Conservation (phyloP, 2,888 invertebrate species). For the Noctua fimbriata region DNA sequence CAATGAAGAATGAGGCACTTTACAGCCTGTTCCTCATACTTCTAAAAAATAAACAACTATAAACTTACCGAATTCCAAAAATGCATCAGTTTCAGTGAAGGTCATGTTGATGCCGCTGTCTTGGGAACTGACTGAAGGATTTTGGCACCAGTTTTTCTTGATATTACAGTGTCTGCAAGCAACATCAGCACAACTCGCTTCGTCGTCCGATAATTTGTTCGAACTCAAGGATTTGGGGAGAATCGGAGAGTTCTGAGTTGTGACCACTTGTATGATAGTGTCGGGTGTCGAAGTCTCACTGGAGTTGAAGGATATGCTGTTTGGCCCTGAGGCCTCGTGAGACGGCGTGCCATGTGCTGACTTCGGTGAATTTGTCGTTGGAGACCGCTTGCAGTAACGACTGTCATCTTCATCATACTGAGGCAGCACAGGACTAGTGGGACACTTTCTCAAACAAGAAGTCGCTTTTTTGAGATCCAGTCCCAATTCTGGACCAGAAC, state of each 20-base stretch:
- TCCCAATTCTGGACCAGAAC: conserved; percentile 86
- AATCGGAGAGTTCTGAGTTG: conserved; percentile 83
- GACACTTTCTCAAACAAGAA: conserved; percentile 83
- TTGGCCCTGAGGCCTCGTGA: conserved; percentile 85
- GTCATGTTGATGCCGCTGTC: conserved; percentile 95
- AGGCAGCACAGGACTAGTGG: conserved; percentile 86
- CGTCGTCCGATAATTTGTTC: conserved; percentile 91
- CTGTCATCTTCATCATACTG: conserved; percentile 83
- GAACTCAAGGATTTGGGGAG: conserved; percentile 90
- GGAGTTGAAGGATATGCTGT: conserved; percentile 88
- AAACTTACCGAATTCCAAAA: conserved; percentile 85
- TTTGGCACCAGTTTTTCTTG: conserved; percentile 91
- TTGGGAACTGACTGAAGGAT: conserved; percentile 93
- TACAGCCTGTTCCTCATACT: not conserved
- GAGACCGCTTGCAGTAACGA: conserved; percentile 78
- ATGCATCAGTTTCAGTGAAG: conserved; percentile 93
- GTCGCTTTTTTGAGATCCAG: conserved; percentile 81
- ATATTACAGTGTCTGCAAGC: conserved; percentile 87
- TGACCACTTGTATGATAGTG: conserved; percentile 88
- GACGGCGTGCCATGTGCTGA: conserved; percentile 86
- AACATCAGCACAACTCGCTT: conserved; percentile 84
- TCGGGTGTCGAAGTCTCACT: conserved; percentile 89
- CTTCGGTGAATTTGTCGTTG: conserved; percentile 82
- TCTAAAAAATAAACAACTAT: conserved; percentile 4
- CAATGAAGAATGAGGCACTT: not conserved